Evolutionary conservation across 2,888 invertebrate species (phyloP).

Genomic region (Camptogramma bilineatum): DNA sequence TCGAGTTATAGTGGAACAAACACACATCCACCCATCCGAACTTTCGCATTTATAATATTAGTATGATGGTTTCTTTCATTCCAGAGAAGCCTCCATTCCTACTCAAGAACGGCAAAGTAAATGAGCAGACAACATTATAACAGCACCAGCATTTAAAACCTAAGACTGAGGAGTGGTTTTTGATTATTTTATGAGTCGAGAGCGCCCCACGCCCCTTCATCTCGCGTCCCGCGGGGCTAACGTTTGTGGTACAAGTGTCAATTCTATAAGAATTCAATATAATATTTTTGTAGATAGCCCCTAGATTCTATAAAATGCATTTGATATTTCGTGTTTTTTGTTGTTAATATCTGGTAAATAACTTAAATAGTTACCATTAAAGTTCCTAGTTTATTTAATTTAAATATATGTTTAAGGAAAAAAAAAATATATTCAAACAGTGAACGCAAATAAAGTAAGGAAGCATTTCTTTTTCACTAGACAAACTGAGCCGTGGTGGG

Average conservation of each 20-base stretch:
- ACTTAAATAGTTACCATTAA: slow-evolving; percentile 36
- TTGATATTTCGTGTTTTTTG: slow-evolving; percentile 17
- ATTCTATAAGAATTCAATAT: slow-evolving; percentile 18
- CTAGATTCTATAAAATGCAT: slow-evolving; percentile 25
- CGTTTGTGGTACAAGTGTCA: slow-evolving; percentile 23
- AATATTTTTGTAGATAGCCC: slow-evolving; percentile 27
- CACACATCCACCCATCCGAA: too few relatives aligned
- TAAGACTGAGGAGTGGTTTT: slow-evolving; percentile 23
- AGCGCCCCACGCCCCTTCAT: not conserved
- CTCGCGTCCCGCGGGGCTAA: not conserved
- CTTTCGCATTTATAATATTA: too few relatives aligned
- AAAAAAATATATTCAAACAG: not conserved
- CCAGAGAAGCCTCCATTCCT: slow-evolving; percentile 58
- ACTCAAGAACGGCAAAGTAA: slow-evolving; percentile 51
- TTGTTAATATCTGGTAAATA: slow-evolving; percentile 20
- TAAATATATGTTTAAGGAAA: not conserved
- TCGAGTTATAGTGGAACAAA: too few relatives aligned
- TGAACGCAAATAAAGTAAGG: too few relatives aligned
- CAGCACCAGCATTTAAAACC: slow-evolving; percentile 21
- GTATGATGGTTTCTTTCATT: slow-evolving; percentile 45
- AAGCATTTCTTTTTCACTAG: too few relatives aligned
- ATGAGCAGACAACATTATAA: slow-evolving; percentile 55
- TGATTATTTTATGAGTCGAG: slow-evolving; percentile 12
- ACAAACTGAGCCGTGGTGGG: too few relatives aligned
- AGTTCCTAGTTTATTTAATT: slow-evolving; percentile 39